These are phyloP conservation scores for Penaeus indicus DNA, from an alignment of 1,140 invertebrate genomes.

Conservation along the genomic window DNA sequence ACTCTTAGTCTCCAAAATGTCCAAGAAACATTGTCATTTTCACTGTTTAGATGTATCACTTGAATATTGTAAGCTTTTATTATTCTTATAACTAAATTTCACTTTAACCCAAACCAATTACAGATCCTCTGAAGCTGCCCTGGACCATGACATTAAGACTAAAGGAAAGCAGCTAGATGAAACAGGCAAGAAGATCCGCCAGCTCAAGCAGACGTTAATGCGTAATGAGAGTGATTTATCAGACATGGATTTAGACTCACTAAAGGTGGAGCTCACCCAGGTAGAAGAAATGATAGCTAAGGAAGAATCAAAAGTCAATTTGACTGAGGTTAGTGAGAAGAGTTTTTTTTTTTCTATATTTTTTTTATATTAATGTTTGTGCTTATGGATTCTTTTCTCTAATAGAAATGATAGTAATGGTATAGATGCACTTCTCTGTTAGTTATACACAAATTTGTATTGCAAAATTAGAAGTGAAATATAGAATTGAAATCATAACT, in stretches of 20 bases:
- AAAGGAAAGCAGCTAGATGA: constrained; percentile 30
- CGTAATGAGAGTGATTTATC: constrained; percentile 38
- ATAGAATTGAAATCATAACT: too few relatives aligned
- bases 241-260: constrained; percentile 6
- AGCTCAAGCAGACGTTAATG: constrained; percentile 35
- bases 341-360: background rate
- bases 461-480: too few relatives aligned
- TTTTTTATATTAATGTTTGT: background rate
- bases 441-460: too few relatives aligned
- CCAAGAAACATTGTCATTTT: too few relatives aligned
- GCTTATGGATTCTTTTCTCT: background rate
- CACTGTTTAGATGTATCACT: too few relatives aligned
- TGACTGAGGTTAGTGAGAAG: constrained; percentile 4
- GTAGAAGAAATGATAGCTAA: constrained; percentile 28
- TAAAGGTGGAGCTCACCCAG: constrained; percentile 30
- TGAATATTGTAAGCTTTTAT: too few relatives aligned
- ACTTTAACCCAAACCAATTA: too few relatives aligned
- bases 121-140: constrained; percentile 43
- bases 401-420: too few relatives aligned
- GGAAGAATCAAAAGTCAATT: constrained; percentile 38
- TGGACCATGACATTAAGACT: constrained; percentile 47
- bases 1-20: too few relatives aligned
- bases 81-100: too few relatives aligned
- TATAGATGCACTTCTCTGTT: too few relatives aligned
- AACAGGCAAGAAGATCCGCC: constrained; percentile 8